Evolutionary conservation across 2,888 invertebrate genomes (phyloP).

Genomic region (Operophtera brumata): DNA sequence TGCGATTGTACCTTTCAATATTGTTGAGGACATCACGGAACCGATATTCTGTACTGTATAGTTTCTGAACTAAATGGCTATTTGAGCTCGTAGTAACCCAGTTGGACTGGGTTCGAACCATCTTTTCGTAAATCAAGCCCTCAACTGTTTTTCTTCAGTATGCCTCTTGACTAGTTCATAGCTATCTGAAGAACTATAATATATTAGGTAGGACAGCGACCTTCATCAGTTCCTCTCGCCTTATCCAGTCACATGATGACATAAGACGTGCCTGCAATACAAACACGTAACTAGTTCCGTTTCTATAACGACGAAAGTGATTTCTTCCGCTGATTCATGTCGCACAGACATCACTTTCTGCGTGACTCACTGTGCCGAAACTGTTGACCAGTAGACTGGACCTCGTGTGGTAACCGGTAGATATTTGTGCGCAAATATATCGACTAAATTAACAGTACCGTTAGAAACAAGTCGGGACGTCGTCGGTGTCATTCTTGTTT

Average conservation of each 20-base stretch:
- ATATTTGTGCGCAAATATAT: background rate
- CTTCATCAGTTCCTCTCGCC: constrained; percentile 14
- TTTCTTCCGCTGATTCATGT: constrained; percentile 48
- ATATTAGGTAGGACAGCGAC: constrained; percentile 1
- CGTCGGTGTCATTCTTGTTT: too few species aligned
- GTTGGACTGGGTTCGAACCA: too few species aligned
- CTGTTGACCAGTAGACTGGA: constrained; percentile 27
- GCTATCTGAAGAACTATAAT: background rate
- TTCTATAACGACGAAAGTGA: constrained; percentile 41
- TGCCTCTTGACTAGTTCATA: background rate
- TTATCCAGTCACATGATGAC: constrained; percentile 17
- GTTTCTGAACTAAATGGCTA: too few species aligned
- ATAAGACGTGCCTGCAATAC: constrained; percentile 26
- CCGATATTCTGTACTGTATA: too few species aligned
- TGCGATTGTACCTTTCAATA: too few species aligned
- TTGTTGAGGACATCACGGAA: too few species aligned
- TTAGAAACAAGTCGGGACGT: too few species aligned
- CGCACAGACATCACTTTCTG: constrained; percentile 39
- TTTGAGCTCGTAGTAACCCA: too few species aligned
- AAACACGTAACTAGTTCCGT: constrained; percentile 22
- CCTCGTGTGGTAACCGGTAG: background rate
- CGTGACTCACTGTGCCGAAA: constrained; percentile 42
- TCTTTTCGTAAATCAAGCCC: too few species aligned
- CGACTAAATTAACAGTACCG: background rate
- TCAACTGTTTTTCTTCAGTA: background rate